Evolutionary conservation across 1,140 invertebrate genomes (phyloP).

Genomic region (Lepidostoma basale): DNA sequence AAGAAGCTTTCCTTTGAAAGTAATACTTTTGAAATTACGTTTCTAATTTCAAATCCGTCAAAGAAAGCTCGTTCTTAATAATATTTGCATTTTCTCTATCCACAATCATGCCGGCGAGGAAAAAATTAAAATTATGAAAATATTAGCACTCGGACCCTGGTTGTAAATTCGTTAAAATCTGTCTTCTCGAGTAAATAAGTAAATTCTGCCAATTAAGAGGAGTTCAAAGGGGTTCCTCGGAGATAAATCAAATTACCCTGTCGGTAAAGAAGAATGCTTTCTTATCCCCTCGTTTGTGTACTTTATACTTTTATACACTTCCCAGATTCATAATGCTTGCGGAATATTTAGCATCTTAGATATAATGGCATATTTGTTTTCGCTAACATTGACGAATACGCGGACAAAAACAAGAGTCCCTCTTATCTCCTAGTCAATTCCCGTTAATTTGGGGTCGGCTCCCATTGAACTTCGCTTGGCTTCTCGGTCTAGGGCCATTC

Average conservation of each 20-base stretch:
- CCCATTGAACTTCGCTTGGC: no score
- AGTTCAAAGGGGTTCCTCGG: conserved; percentile 34
- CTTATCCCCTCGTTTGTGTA: conserved; percentile 21
- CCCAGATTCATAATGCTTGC: neutral
- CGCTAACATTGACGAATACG: no score
- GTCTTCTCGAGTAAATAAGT: conserved; percentile 14
- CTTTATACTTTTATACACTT: neutral
- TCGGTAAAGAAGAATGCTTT: conserved; percentile 27
- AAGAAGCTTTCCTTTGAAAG: neutral
- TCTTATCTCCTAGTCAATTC: no score
- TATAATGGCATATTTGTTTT: no score
- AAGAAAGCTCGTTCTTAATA: conserved; percentile 2
- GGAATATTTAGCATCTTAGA: neutral
- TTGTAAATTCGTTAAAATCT: conserved; percentile 28
- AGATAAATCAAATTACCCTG: conserved; percentile 35
- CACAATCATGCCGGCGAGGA: neutral
- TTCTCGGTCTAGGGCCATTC: no score
- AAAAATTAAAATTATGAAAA: conserved; percentile 23
- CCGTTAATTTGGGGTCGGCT: no score
- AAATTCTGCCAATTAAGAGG: conserved; percentile 37
- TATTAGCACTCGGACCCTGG: neutral
- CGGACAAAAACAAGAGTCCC: no score
- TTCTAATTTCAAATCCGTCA: conserved; percentile 15
- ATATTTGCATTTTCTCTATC: conserved; percentile 21
- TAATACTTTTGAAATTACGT: conserved; percentile 7